A percentile compares a stretch with the other conserved stretches of the same genome.
phyloP scores from a whole-genome alignment of 2,888 invertebrate genomes.

The Acrobasis suavella region DNA sequence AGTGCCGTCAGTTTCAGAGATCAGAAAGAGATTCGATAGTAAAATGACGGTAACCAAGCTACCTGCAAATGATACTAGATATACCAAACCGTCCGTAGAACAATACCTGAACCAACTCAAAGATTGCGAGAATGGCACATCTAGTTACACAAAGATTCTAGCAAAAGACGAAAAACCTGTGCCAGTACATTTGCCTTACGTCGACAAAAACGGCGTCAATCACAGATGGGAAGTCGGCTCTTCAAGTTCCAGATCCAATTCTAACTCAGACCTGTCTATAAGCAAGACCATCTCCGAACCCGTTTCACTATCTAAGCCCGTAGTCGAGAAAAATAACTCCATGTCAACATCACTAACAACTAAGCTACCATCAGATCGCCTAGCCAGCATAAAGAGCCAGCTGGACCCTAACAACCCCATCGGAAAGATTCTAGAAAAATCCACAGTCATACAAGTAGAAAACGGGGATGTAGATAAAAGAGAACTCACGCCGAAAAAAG shows the following conservation, averaged over 20 bases:
- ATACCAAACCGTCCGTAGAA: slow-evolving; percentile 60
- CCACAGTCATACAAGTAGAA: slow-evolving; percentile 74
- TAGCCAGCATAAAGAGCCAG: slow-evolving; percentile 76
- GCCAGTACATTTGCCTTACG: slow-evolving; percentile 71
- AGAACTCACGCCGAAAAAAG: slow-evolving; percentile 53
- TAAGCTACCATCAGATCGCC: slow-evolving; percentile 66
- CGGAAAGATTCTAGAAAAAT: slow-evolving; percentile 78
- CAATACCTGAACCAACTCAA: slow-evolving; percentile 70
- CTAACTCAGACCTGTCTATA: slow-evolving; percentile 70
- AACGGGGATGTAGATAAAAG: slow-evolving; percentile 62
- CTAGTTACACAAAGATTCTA: slow-evolving; percentile 62
- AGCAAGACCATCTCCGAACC: slow-evolving; percentile 76
- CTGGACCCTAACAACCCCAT: slow-evolving; percentile 78
- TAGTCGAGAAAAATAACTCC: slow-evolving; percentile 52
- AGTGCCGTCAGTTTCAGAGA: slow-evolving; percentile 82
- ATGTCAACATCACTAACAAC: slow-evolving; percentile 67
- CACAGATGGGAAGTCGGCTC: slow-evolving; percentile 63
- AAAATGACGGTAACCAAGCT: slow-evolving; percentile 78
- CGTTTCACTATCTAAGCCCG: slow-evolving; percentile 61
- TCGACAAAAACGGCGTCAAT: slow-evolving; percentile 63
- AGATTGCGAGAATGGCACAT: slow-evolving; percentile 68
- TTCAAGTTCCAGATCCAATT: slow-evolving; percentile 63
- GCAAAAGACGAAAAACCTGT: slow-evolving; percentile 72
- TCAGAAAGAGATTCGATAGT: slow-evolving; percentile 80
- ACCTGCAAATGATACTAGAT: slow-evolving; percentile 67